phyloP scores from a whole-genome alignment of 1,140 invertebrate species.

The Nilaparvata lugens region DNA sequence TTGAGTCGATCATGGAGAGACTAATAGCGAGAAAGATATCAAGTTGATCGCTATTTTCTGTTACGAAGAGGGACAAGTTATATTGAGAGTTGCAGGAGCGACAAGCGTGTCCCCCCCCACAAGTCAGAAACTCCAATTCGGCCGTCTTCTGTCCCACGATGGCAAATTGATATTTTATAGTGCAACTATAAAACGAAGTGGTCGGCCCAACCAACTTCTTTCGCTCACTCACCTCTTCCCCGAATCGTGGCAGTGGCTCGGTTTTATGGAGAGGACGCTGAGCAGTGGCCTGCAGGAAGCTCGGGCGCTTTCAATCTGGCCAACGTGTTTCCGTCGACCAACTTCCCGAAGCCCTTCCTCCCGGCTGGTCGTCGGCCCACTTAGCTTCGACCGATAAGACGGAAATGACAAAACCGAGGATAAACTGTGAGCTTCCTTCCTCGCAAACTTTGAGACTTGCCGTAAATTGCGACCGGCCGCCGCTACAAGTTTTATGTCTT shows the following conservation, averaged over 20 bases:
- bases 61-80: neutral
- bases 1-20: neutral
- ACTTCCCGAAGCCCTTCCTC: too few species aligned
- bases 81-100: neutral
- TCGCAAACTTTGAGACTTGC: slow-evolving; percentile 7
- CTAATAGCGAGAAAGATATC: neutral
- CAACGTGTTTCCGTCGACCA: too few species aligned
- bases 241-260: too few species aligned
- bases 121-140: neutral
- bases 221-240: too few species aligned
- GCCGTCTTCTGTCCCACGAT: neutral
- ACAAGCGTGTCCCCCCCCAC: neutral
- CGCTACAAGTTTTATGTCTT: slow-evolving; percentile 10
- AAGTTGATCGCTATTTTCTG: neutral
- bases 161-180: slow-evolving; percentile 2
- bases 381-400: too few species aligned
- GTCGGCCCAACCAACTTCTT: neutral
- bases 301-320: too few species aligned
- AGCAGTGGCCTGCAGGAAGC: too few species aligned
- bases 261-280: too few species aligned
- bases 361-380: too few species aligned
- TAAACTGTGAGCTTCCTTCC: too few species aligned
- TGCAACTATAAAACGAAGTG: slow-evolving; percentile 12
- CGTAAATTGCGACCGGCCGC: slow-evolving; percentile 5
- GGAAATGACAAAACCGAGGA: too few species aligned